Evolutionary conservation across 2,797 vertebrate species (phyloP).

Genomic region (Halcyon chelicuti): DNA sequence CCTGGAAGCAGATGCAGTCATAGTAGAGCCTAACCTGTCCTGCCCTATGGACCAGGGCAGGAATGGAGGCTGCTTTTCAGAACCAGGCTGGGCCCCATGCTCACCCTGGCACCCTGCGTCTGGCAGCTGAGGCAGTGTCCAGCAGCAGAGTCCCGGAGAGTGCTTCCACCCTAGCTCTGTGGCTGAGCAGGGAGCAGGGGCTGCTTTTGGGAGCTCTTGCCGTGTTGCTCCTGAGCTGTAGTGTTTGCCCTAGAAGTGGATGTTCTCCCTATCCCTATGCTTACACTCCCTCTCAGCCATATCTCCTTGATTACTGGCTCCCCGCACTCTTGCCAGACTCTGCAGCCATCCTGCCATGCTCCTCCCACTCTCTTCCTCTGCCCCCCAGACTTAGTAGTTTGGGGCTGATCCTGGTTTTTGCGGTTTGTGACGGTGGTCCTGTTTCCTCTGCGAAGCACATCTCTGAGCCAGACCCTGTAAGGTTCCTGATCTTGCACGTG

Average conservation of each 20-base stretch:
- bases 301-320: neutral
- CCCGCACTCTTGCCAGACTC: accelerated
- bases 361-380: neutral
- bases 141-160: neutral
- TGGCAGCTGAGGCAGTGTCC: neutral
- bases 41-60: neutral
- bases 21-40: neutral
- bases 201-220: neutral
- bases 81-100: accelerated
- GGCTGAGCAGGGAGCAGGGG: neutral
- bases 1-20: accelerated
- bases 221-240: neutral
- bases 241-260: neutral
- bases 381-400: neutral
- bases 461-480: neutral
- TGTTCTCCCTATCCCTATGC: neutral
- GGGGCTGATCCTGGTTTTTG: neutral
- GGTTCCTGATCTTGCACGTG: neutral
- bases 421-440: neutral
- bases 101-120: neutral
- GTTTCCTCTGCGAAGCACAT: neutral
- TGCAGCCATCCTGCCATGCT: neutral
- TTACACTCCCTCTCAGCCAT: neutral
- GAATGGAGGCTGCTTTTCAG: accelerated
- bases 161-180: accelerated